Evolutionary conservation across 1,140 invertebrate genomes (phyloP), one percentile per base, ranked within the genome.

Genomic region (Sinonovacula constricta): DNA sequence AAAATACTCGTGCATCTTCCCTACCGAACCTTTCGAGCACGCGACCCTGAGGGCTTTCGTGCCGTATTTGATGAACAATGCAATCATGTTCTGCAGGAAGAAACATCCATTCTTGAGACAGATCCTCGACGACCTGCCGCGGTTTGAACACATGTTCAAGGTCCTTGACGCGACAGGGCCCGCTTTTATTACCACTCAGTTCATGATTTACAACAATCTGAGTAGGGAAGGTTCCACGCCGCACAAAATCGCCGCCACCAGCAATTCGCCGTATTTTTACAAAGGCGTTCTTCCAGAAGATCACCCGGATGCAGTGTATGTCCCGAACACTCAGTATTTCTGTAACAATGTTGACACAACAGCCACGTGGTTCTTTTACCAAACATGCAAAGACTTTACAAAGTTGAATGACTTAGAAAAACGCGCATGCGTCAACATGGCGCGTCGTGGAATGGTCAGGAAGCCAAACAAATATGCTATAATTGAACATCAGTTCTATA

Each of bases 401-500:
- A 45, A 7, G 18, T 45, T 45, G 18, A 45, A 45, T 18, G 39
- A 45, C 7, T 45, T 45, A 45, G 39, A 45, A 45, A 45, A 45
- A 45, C 39, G 62, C 12, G 85, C 82, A 0, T 87, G 85, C 66
- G 76, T 69, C 30, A 80, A 77, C 33, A 60, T 87, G 22, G 81
- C 83, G 60, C 51, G 60, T 33, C 80, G 76, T 54, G 71, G 71
- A 1, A 62, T 80, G 1, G 63, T 81, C 24, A n/a, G 68, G 15
- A 59, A 71, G 53, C 69, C 62, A 24, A 49, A n/a, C 1, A n/a
- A 54, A 22, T 69, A 69, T 53, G 77, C 81, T 3, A 85, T 85
- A 79, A 62, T 84, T 12, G 69, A 53, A 14, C 86, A 87, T 70
- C 81, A 86, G 51, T 87, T 45, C 18, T 45, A 45, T 45, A 45